Base-by-base conservation (phyloP, 2,797 vertebrate species). In the Spondyliosoma cantharus region DNA sequence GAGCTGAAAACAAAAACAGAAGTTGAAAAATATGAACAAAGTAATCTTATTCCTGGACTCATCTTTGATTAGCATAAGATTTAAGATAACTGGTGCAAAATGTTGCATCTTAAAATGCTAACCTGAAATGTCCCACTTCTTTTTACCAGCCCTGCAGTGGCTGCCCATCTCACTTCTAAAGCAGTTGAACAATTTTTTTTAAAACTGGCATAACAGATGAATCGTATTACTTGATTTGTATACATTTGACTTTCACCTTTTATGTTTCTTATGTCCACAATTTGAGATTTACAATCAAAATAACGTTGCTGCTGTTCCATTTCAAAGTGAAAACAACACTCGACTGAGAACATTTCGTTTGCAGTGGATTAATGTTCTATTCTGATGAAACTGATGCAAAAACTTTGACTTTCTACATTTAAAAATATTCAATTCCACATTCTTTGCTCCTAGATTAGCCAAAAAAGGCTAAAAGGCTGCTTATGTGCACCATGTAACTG, bases 1-100 rank as follows among this genome's bases (percentile, higher is more conserved):
- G 46, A 56, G 32, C 82, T 86, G 49, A 86, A 81, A 82, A 59
- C 7, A 29, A 48, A 16, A 19, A 37, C 17, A 45, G 11, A 19
- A 56, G 24, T 27, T 32, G 0, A 42, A 68, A 59, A 17, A 53
- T 17, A 1, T 19, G 5, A 71, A 42, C 42, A 77, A 78, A 29
- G 27, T 43, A 2, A 48, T 71, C 1, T 57, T 53, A 49, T 25
- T 25, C 43, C 37, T 17, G 16, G 5, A 46, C 15, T 37, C 13
- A n/a, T 60, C 22, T 53, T 53, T 54, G 19, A 37, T 64, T 45
- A 63, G 50, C 14, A 50, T 2, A 3, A 66, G 32, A 42, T 77
- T 48, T 32, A 45, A 54, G 27, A 5, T 17, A 25, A 22, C 20
- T 61, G 16, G 16, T 17, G 3, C 27, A 58, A 68, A 69, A 53